phyloP scores from a whole-genome alignment of 2,888 invertebrate genomes.

The Gymnocheta viridis region DNA sequence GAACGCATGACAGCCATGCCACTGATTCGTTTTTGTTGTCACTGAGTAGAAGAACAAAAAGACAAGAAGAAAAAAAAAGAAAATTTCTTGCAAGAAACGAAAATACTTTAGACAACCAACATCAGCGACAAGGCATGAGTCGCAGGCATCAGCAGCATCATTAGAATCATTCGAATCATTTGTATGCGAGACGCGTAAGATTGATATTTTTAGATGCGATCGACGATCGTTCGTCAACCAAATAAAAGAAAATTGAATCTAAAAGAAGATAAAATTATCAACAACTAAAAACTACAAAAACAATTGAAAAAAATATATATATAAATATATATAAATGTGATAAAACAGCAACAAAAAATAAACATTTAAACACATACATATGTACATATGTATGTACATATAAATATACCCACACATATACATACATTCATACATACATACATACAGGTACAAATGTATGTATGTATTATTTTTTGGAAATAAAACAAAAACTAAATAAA shows the following conservation, averaged over 20 bases:
- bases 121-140: conserved; percentile 32
- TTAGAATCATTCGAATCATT: conserved; percentile 23
- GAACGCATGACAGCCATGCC: conserved; percentile 26
- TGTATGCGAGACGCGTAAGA: conserved; percentile 64
- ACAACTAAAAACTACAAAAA: conserved; percentile 53
- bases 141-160: conserved; percentile 31
- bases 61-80: conserved; percentile 7
- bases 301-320: conserved; percentile 50
- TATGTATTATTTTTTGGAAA: conserved; percentile 11
- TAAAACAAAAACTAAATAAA: conserved; percentile 6
- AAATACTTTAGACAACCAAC: conserved; percentile 22
- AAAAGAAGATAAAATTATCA: conserved; percentile 45
- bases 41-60: conserved; percentile 10
- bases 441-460: not conserved
- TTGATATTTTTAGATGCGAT: conserved; percentile 70
- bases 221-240: conserved; percentile 53
- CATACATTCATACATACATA: no score
- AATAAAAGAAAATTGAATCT: conserved; percentile 38
- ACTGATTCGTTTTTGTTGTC: conserved; percentile 37
- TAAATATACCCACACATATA: not conserved
- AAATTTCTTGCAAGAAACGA: conserved; percentile 25
- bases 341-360: conserved; percentile 32
- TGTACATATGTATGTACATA: not conserved
- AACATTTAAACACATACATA: conserved; percentile 9
- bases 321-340: conserved; percentile 22